Percentiles rank a stretch among this genome's conserved stretches.
phyloP scores from a whole-genome alignment of 2,888 invertebrate species.

The Adela reaumurella region DNA sequence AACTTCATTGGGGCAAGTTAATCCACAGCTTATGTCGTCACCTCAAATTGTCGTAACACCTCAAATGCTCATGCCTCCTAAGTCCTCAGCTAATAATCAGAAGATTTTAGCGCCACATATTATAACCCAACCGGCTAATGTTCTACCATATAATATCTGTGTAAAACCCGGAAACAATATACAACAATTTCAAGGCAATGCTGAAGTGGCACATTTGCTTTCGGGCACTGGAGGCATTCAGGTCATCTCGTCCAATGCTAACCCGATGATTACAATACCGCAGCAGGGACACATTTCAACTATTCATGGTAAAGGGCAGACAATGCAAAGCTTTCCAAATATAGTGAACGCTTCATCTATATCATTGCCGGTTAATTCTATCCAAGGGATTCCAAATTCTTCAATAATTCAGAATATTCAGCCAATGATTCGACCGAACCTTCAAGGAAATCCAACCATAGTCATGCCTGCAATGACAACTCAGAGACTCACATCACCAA shows the following conservation, averaged over 20 bases:
- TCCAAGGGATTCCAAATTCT: constrained; percentile 44
- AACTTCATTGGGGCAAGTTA: constrained; percentile 43
- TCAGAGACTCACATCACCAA: constrained; percentile 42
- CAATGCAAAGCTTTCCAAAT: constrained; percentile 43
- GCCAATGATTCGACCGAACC: constrained; percentile 47
- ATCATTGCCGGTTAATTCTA: constrained; percentile 43
- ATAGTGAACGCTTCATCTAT: constrained; percentile 51
- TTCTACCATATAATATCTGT: constrained; percentile 48
- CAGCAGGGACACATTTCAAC: constrained; percentile 33
- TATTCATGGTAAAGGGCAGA: constrained; percentile 44
- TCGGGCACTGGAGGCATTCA: constrained; percentile 46
- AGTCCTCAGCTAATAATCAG: constrained; percentile 33
- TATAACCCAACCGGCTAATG: constrained; percentile 36
- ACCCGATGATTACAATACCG: constrained; percentile 46
- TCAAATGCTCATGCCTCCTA: constrained; percentile 46
- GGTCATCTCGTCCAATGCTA: constrained; percentile 51
- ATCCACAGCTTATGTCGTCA: constrained; percentile 43
- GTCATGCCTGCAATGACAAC: constrained; percentile 45
- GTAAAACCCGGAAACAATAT: constrained; percentile 43
- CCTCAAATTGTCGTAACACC: constrained; percentile 52
- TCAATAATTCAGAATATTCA: constrained; percentile 50
- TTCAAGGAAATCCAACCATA: constrained; percentile 47
- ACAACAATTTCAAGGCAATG: constrained; percentile 40
- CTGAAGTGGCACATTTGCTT: constrained; percentile 43
- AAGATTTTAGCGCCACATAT: constrained; percentile 44